phyloP scores from a whole-genome alignment of 2,888 invertebrate species.

The Folsomia manolachei region DNA sequence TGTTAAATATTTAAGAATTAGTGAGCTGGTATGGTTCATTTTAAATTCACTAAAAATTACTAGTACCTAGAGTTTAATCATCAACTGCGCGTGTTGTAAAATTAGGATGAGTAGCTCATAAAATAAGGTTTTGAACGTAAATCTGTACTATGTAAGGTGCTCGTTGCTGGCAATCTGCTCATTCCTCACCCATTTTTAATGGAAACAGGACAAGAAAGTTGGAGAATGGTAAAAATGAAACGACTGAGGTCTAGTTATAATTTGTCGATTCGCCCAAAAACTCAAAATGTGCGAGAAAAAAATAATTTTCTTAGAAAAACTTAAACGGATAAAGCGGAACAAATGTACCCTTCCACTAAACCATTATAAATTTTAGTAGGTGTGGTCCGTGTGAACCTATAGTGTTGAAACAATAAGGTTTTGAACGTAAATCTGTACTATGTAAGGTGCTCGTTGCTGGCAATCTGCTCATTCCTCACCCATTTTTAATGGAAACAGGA shows the following conservation, averaged over 20 bases:
- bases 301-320: too few species aligned
- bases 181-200: neutral
- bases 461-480: slow-evolving; percentile 13
- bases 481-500: neutral
- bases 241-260: neutral
- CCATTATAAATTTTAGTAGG: too few species aligned
- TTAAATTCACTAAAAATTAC: too few species aligned
- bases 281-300: too few species aligned
- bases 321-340: too few species aligned
- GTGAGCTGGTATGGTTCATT: too few species aligned
- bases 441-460: slow-evolving; percentile 12
- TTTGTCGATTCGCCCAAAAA: neutral
- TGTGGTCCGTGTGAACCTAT: neutral
- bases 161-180: slow-evolving; percentile 16
- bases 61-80: too few species aligned
- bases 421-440: neutral
- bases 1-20: too few species aligned
- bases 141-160: slow-evolving; percentile 6
- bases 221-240: neutral
- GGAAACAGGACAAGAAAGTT: neutral
- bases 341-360: too few species aligned
- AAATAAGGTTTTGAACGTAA: neutral
- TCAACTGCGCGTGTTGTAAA: too few species aligned
- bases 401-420: neutral
- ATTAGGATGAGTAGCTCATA: too few species aligned